phyloP scores from a whole-genome alignment of 2,888 invertebrate genomes.

The Chorisops tibialis region DNA sequence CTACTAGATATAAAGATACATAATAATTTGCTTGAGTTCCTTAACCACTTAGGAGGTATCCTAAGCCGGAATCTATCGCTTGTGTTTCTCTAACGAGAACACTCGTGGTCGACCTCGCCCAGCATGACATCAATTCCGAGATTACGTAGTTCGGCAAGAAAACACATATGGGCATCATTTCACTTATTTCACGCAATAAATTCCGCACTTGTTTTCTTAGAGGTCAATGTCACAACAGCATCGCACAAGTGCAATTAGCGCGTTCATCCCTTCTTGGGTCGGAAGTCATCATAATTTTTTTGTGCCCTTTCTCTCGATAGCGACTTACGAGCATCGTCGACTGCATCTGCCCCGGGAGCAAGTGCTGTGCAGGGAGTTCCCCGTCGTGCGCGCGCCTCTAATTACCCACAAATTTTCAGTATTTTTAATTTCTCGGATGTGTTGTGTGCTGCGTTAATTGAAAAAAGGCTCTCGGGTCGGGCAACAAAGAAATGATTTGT shows the following conservation, averaged over 20 bases:
- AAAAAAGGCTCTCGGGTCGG: neutral
- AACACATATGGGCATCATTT: neutral
- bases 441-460: neutral
- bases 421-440: neutral
- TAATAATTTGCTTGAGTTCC: no score
- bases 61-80: no score
- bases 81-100: no score
- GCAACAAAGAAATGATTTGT: conserved; percentile 15
- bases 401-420: no score
- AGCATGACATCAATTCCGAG: no score
- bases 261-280: neutral
- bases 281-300: conserved; percentile 2
- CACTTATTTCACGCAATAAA: neutral
- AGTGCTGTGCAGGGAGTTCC: neutral
- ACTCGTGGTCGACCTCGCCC: no score
- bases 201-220: conserved; percentile 28
- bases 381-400: no score
- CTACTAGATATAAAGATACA: no score
- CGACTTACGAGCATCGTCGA: no score
- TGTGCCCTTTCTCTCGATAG: neutral
- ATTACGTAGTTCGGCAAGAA: neutral
- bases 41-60: no score
- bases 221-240: conserved; percentile 28
- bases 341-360: conserved; percentile 12
- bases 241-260: conserved; percentile 8